Base-by-base conservation (phyloP, 1,140 invertebrate genomes). In the Brachystomella parvula region DNA sequence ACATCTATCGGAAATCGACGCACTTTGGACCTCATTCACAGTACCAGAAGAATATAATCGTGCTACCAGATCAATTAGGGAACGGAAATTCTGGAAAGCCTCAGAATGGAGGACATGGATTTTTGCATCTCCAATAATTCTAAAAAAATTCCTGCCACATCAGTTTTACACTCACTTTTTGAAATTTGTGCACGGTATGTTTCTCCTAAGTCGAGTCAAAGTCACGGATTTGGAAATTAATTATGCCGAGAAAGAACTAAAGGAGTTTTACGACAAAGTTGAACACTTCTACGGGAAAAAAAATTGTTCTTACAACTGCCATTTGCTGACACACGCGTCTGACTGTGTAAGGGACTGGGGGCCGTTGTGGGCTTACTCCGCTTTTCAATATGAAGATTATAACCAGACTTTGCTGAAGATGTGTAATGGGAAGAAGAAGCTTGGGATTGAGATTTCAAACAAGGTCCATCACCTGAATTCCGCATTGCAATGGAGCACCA, bases 301-400 rank as follows among this genome's bases (percentile, higher is more conserved):
- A 30, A 66, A 60, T 35, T 67, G 68, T 53, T 71, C 39, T 39
- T 75, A 47, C 35, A 75, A 74, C 57, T 2, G 71, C 3, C 72
- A 74, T 61, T 49, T 66, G 47, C 24, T 66, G 3, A 29, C 70
- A 9, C 71, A 75, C 47, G 57, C 67, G 19, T 65, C 68, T 9
- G 29, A 35, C 0, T 66, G 47, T 30, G 68, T 75, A 0, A 9
- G 56, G 35, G 63, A 69, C 47, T 73, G 72, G 61, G 71, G 73
- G 26, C 66, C 65, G 3, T 28, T 75, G 19, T 74, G 72, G 72
- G 64, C 30, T 0, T 71, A 66, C 58, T 75, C 73, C 0, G 61
- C 68, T 0, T 75, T 74, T 67, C 67, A 71, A 24, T 74, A 60
- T 47, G 74, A 75, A 57, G 28, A 67, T 49, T 67, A 67, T 26